These are phyloP conservation scores for Leptinotarsa defecta DNA, from an alignment of 1,140 invertebrate species.

Conservation along the genomic window DNA sequence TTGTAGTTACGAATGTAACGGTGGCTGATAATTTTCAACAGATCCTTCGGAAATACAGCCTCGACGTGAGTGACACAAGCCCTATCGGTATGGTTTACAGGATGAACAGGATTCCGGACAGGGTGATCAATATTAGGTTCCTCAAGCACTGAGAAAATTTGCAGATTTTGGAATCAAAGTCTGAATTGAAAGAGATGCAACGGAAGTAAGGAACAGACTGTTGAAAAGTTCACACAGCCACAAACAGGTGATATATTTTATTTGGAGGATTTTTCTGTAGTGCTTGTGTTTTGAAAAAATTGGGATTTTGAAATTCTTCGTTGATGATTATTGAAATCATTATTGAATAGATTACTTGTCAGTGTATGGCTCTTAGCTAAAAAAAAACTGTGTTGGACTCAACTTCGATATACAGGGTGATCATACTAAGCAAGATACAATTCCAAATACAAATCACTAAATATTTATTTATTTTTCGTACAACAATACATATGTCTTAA, in stretches of 20 bases:
- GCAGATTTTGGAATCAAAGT: background rate
- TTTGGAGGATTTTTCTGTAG: too few relatives aligned
- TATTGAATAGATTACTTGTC: too few relatives aligned
- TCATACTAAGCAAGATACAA: slow-evolving; percentile 11
- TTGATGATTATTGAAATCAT: too few relatives aligned
- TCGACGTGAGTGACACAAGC: slow-evolving; percentile 25
- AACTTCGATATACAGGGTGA: background rate
- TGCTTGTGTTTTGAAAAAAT: too few relatives aligned
- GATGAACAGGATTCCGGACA: slow-evolving; percentile 51
- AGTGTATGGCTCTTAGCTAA: too few relatives aligned
- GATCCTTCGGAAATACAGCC: slow-evolving; percentile 39
- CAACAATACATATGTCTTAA: slow-evolving; percentile 47
- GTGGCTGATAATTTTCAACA: slow-evolving; percentile 27
- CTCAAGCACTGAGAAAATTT: slow-evolving; percentile 4
- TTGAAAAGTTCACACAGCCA: too few relatives aligned
- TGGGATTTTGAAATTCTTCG: too few relatives aligned
- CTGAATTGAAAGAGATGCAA: background rate
- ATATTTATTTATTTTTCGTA: slow-evolving; percentile 50
- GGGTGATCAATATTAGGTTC: slow-evolving; percentile 47
- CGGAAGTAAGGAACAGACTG: too few relatives aligned
- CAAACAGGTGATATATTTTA: too few relatives aligned
- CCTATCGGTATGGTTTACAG: slow-evolving; percentile 50
- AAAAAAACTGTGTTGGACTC: too few relatives aligned
- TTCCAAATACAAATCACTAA: slow-evolving; percentile 49
- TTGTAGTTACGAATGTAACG: background rate